Evolutionary conservation across 1,140 invertebrate species (phyloP).

Genomic region (Aphaenogaster ashmeadi): DNA sequence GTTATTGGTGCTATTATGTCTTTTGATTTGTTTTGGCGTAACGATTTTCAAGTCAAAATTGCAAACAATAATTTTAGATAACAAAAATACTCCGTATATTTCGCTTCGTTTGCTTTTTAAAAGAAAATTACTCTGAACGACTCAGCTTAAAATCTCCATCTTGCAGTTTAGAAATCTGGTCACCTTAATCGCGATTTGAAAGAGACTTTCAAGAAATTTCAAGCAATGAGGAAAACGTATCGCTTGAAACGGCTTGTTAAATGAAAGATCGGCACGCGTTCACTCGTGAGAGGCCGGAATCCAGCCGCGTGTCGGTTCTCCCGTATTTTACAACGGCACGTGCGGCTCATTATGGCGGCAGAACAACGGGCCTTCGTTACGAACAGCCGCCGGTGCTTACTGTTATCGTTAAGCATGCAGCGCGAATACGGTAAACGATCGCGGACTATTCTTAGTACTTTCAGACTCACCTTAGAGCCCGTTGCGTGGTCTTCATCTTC

Average conservation of each 20-base stretch:
- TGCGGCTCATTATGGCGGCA: conserved; percentile 48
- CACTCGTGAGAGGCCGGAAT: conserved; percentile 36
- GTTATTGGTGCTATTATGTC: no score
- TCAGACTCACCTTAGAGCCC: conserved; percentile 75
- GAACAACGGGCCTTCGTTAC: conserved; percentile 55
- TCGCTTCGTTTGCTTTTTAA: not conserved
- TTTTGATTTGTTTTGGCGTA: no score
- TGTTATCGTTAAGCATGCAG: conserved; percentile 46
- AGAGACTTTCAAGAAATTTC: conserved; percentile 20
- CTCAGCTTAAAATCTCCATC: not conserved
- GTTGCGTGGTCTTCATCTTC: conserved; percentile 79
- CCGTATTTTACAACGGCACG: conserved; percentile 48
- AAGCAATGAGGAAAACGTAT: conserved; percentile 10
- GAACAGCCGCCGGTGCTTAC: not conserved
- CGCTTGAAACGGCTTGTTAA: not conserved
- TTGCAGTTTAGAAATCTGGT: conserved; percentile 22
- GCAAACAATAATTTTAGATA: not conserved
- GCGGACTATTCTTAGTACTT: not conserved
- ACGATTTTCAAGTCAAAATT: not conserved
- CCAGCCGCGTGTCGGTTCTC: conserved; percentile 11
- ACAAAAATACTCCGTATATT: not conserved
- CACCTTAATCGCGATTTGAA: conserved; percentile 20
- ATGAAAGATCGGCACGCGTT: conserved; percentile 15
- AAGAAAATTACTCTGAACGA: not conserved
- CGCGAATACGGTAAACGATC: not conserved